Base-by-base conservation (phyloP, 2,888 invertebrate genomes). In the Apodemia zela region DNA sequence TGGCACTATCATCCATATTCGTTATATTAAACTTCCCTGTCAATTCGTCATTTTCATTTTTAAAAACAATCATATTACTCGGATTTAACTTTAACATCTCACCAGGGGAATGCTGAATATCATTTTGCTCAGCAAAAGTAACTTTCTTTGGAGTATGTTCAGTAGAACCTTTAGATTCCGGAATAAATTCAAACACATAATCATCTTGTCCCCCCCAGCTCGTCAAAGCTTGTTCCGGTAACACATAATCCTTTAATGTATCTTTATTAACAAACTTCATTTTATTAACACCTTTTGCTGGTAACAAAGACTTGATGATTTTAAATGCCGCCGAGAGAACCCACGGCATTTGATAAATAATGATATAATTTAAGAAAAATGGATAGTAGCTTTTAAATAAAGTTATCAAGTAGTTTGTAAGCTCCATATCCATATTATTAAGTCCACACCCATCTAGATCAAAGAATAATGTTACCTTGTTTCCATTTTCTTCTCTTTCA, bases 301-400 rank as follows among this genome's bases (percentile, higher is more conserved):
- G 98, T 63, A 99, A 82, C 90, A 98, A 93, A 0, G 95, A 92
- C 84, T 98, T 98, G 10, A 98, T 96, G 57, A 98, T 93, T 87
- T 96, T 98, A 86, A 98, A 98, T 0, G 97, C 97, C 69, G 98
- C 97, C 75, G 95, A 97, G 66, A 98, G 85, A 0, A 98, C 94
- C 98, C 98, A 98, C 0, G 98, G 97, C 96, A 98, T 97, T 80
- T 98, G 98, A 81, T 93, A 97, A 63, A 98, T 95, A 45, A 98
- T 89, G 70, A 98, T 97, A 78, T 97, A 97, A 75, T 97, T 98
- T 67, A 97, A 85, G 76, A 96, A 95, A 80, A 94, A 94, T 0
- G 98, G 98, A 84, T 98, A 98, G 79, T 98, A 98, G 21, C 93
- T 89, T 81, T 98, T 98, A 79, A 98, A 97, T 25, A 97, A 93